These are phyloP conservation scores for Hozukius guyotensis DNA, from an alignment of 2,797 vertebrate genomes.

Conservation along the genomic window DNA sequence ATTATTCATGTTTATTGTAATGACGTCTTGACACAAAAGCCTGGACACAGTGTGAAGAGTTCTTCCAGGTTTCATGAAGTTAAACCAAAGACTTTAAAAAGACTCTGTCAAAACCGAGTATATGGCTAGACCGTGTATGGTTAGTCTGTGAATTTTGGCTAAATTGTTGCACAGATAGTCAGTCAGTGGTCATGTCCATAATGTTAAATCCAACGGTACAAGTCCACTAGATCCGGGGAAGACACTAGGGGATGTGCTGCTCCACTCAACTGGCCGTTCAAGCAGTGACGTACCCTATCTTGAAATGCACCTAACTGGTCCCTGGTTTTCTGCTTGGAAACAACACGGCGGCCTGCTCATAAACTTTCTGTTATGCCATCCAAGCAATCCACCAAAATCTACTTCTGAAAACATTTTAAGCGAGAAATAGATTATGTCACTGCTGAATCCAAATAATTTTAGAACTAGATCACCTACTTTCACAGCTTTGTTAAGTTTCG, in stretches of 20 bases:
- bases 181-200: background rate
- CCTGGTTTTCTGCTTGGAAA: too few species aligned
- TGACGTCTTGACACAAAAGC: slow-evolving; percentile 48
- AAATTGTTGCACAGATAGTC: background rate
- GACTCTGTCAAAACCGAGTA: background rate
- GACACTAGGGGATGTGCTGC: background rate
- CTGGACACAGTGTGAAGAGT: background rate
- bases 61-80: background rate
- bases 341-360: too few species aligned
- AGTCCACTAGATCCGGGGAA: background rate
- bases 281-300: background rate
- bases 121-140: background rate
- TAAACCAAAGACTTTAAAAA: background rate
- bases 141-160: background rate
- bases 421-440: background rate
- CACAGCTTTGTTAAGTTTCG: too few species aligned
- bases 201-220: background rate
- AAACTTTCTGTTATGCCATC: too few species aligned
- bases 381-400: background rate
- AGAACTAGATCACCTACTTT: too few species aligned
- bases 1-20: slow-evolving; percentile 66
- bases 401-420: background rate
- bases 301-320: too few species aligned
- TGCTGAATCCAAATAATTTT: too few species aligned
- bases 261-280: background rate